A percentile compares a stretch with the other conserved stretches of the same genome.
Conservation (phyloP, 2,113 vertebrate species). For the Ageneiosus marmoratus region DNA sequence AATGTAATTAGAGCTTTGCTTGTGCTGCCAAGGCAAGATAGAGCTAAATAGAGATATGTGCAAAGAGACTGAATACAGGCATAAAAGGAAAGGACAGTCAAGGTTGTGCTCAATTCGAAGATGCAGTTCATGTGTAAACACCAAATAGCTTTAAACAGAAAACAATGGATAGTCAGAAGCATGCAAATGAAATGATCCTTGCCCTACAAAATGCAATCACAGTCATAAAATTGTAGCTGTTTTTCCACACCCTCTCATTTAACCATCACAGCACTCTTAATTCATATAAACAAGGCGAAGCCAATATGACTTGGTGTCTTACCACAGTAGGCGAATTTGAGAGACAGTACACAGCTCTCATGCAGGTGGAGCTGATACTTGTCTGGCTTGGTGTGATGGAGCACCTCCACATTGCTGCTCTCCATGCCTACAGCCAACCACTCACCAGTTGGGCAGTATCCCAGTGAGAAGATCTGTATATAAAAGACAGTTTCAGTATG, state of each 20-base stretch:
- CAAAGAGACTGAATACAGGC: constrained; percentile 41
- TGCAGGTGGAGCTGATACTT: constrained; percentile 98
- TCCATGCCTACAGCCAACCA: constrained; percentile 97
- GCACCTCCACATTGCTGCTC: constrained; percentile 95
- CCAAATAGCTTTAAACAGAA: not conserved
- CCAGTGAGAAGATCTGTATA: constrained; percentile 88
- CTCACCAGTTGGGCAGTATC: constrained; percentile 95
- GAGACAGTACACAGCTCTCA: constrained; percentile 96
- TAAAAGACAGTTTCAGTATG: not conserved
- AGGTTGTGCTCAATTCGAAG: constrained; percentile 33
- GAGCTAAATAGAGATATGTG: constrained; percentile 36
- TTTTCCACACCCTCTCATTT: not conserved
- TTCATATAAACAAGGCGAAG: not conserved
- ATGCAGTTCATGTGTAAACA: constrained; percentile 25
- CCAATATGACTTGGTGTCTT: constrained; percentile 49
- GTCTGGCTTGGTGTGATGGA: constrained; percentile 92
- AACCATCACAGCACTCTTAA: not conserved
- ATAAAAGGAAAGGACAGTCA: constrained; percentile 34
- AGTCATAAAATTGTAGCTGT: not conserved
- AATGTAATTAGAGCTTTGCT: constrained; percentile 54
- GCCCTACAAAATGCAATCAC: not conserved
- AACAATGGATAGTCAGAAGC: not conserved
- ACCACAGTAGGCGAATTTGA: constrained; percentile 97
- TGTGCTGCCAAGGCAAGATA: constrained; percentile 40
- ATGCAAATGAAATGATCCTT: constrained; percentile 4